These are phyloP conservation scores for Colletes latitarsis DNA, from an alignment of 1,140 invertebrate genomes.

Conservation along the genomic window DNA sequence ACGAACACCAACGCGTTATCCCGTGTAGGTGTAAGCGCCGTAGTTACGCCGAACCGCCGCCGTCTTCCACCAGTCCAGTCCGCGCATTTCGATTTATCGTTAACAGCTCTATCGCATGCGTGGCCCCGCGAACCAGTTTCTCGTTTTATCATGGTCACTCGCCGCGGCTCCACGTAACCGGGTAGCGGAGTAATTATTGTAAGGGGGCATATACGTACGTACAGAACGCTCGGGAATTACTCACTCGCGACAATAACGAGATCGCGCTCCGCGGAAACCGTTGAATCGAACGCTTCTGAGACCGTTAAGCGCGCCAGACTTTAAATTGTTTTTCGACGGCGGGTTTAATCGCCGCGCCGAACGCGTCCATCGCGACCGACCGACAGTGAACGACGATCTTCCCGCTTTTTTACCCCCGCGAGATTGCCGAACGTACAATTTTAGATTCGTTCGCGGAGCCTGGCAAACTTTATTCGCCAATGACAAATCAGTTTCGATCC, in stretches of 20 bases:
- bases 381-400: background rate
- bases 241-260: constrained; percentile 18
- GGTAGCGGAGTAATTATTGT: constrained; percentile 76
- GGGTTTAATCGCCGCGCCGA: background rate
- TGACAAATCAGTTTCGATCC: no score
- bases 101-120: constrained; percentile 73
- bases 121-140: constrained; percentile 63
- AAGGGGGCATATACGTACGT: constrained; percentile 42
- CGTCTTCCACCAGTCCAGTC: constrained; percentile 43
- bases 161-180: constrained; percentile 62
- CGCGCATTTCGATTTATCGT: constrained; percentile 74
- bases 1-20: background rate
- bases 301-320: background rate
- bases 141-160: constrained; percentile 63
- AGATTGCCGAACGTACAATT: no score
- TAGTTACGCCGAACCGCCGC: constrained; percentile 25
- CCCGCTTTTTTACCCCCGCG: no score
- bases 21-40: constrained; percentile 10
- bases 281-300: constrained; percentile 8
- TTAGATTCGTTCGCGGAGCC: no score
- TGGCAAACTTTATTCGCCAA: no score
- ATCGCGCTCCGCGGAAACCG: background rate
- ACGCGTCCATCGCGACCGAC: background rate
- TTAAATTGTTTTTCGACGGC: background rate
- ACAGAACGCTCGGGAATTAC: constrained; percentile 16